Base-by-base conservation (phyloP, 2,797 vertebrate species). In the Thalassophryne amazonica region DNA sequence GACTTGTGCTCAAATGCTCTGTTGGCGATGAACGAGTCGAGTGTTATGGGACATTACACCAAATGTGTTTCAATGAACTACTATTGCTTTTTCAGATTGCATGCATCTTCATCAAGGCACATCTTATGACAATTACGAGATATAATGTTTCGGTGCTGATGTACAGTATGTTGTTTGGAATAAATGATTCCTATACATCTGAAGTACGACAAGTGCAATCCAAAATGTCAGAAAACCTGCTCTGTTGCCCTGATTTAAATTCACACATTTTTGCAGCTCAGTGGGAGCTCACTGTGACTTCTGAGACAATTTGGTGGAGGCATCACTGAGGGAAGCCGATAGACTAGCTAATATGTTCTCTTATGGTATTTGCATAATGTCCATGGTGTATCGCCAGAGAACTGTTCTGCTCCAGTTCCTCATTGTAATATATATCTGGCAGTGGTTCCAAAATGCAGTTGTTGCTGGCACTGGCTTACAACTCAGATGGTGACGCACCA, bases 391-490 rank as follows among this genome's bases (percentile, higher is more conserved):
- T 89, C 77, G 86, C 84, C 88, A 84, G 73, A 81, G 61, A 85
- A 82, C 81, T 77, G 85, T 88, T 90, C 87, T 88, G 88, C 89
- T 89, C 83, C 86, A 88, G 66, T 89, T 88, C 85, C 83, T 73
- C 60, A 76, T 81, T 84, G 84, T 89, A 86, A 89, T 90, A 86
- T 90, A 86, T 86, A 86, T 85, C 88, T 91, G 88, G 87, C 84
- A 87, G 79, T 66, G 37, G 66, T 87, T 88, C 83, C 70, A 76
- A 88, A 88, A 90, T 86, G 80, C 83, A 85, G 84, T 84, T 80
- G 86, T 82, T 53, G 65, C 74, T 88, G 87, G 81, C 81, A 80
- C 73, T 46, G 66, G 52, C 77, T 78, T 72, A 81, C 72, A 76
- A 86, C 85, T 88, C 83, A 84, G 69, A 81, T 70, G 28, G 65